Conservation (phyloP, 1,140 invertebrate genomes). For the Mycetomoellerius zeteki region DNA sequence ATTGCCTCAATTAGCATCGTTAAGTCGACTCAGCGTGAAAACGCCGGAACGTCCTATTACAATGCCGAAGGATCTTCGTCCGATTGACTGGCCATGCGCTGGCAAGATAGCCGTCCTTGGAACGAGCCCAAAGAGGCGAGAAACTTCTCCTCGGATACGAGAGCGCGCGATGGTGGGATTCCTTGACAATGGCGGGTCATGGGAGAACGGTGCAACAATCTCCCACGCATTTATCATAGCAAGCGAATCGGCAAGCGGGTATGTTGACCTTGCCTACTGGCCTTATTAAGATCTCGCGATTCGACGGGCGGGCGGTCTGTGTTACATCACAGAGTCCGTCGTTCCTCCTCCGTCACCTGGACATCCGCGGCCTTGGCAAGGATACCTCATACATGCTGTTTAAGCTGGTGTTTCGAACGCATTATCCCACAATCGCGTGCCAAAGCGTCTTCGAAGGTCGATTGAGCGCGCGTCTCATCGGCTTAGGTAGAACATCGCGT, state of each 20-base stretch:
- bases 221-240: slow-evolving; percentile 81
- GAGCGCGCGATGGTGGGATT: slow-evolving; percentile 62
- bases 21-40: slow-evolving; percentile 20
- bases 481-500: not conserved
- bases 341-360: slow-evolving; percentile 22
- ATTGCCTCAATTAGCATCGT: slow-evolving; percentile 30
- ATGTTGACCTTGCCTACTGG: slow-evolving; percentile 82
- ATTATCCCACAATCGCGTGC: not conserved
- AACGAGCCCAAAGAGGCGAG: slow-evolving; percentile 17
- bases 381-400: slow-evolving; percentile 3
- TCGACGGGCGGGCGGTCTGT: not conserved
- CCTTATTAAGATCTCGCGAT: slow-evolving; percentile 77
- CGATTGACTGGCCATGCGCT: not conserved
- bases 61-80: slow-evolving; percentile 24
- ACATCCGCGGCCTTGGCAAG: slow-evolving; percentile 59
- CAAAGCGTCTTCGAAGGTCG: slow-evolving; percentile 11
- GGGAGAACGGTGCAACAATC: slow-evolving; percentile 79
- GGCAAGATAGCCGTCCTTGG: slow-evolving; percentile 65
- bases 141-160: slow-evolving; percentile 57
- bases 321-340: slow-evolving; percentile 60
- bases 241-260: slow-evolving; percentile 68
- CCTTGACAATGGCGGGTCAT: slow-evolving; percentile 83
- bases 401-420: not conserved
- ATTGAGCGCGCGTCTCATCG: not conserved
- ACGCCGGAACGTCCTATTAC: not conserved